A percentile compares a stretch with the other conserved stretches of the same genome.
These are phyloP conservation scores for Cnemophilus loriae DNA, from an alignment of 2,113 vertebrate genomes.

Conservation along the genomic window DNA sequence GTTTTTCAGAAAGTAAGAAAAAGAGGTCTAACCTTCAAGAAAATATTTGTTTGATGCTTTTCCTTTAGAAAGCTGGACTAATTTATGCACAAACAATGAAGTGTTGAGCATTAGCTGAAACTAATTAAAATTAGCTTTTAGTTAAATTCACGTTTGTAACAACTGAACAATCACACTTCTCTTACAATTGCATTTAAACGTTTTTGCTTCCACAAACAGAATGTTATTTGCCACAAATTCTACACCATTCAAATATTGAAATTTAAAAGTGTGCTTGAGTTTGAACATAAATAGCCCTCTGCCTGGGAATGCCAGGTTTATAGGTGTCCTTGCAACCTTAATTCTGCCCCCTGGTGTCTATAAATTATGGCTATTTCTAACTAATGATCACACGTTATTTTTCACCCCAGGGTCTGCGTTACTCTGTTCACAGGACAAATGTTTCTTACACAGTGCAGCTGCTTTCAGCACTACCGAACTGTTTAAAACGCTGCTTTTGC, in stretches of 20 bases:
- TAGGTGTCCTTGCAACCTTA: neutral
- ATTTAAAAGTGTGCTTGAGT: neutral
- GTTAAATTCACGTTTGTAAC: neutral
- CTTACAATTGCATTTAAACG: neutral
- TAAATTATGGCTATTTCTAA: constrained; percentile 2
- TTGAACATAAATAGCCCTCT: neutral
- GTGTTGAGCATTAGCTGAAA: neutral
- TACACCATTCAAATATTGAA: neutral
- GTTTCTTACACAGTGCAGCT: neutral
- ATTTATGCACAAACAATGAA: neutral
- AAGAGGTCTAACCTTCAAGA: neutral
- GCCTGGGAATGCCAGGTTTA: neutral
- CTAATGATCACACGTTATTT: neutral
- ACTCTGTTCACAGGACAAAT: neutral
- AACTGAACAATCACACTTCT: neutral
- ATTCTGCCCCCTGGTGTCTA: constrained; percentile 42
- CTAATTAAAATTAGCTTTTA: neutral
- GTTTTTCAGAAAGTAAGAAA: constrained; percentile 46
- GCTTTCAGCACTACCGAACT: neutral
- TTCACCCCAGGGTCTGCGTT: neutral
- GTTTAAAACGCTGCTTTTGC: neutral
- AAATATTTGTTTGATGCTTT: neutral
- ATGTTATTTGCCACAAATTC: neutral
- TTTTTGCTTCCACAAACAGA: neutral
- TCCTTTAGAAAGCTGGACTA: neutral